phyloP scores from a whole-genome alignment of 2,888 invertebrate genomes.

The Amblyjoppa fuscipennis region DNA sequence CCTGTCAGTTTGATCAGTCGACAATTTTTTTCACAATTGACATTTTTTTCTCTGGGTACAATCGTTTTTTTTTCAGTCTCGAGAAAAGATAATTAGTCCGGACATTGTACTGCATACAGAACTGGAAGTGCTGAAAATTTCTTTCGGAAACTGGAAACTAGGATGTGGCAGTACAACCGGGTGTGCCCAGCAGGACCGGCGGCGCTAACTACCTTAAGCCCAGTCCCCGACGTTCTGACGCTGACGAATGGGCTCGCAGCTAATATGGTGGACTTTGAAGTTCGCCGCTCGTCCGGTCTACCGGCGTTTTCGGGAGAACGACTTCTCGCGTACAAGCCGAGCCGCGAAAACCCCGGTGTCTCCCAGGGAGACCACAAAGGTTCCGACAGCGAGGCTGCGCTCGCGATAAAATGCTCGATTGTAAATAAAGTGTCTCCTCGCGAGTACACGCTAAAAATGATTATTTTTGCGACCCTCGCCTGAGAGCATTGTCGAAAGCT shows the following conservation, averaged over 20 bases:
- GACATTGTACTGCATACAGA: slow-evolving; percentile 28
- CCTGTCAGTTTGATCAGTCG: too few species aligned
- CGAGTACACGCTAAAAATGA: slow-evolving; percentile 47
- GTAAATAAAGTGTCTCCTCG: slow-evolving; percentile 64
- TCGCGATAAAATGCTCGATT: slow-evolving; percentile 63
- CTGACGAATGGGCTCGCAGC: slow-evolving; percentile 84
- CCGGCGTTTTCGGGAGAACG: slow-evolving; percentile 70
- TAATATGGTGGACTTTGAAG: slow-evolving; percentile 83
- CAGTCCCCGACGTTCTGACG: slow-evolving; percentile 81
- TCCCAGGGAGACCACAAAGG: slow-evolving; percentile 65
- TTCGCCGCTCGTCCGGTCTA: slow-evolving; percentile 75
- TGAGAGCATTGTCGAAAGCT: slow-evolving; percentile 34
- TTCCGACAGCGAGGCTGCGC: slow-evolving; percentile 55
- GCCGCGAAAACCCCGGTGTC: slow-evolving; percentile 51
- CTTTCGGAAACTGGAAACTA: slow-evolving; percentile 54
- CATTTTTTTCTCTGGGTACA: neutral
- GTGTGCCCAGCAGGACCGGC: slow-evolving; percentile 61
- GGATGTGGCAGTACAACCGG: slow-evolving; percentile 49
- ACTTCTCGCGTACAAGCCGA: slow-evolving; percentile 47
- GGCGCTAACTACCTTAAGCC: slow-evolving; percentile 82
- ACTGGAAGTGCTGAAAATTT: slow-evolving; percentile 53
- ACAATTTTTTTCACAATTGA: too few species aligned
- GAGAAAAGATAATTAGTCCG: neutral
- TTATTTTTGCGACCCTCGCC: slow-evolving; percentile 49
- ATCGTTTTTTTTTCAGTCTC: neutral